A percentile compares a stretch with the other conserved stretches of the same genome.
These are phyloP conservation scores for Malthinus flaveolus DNA, from an alignment of 2,888 invertebrate genomes.

Conservation along the genomic window DNA sequence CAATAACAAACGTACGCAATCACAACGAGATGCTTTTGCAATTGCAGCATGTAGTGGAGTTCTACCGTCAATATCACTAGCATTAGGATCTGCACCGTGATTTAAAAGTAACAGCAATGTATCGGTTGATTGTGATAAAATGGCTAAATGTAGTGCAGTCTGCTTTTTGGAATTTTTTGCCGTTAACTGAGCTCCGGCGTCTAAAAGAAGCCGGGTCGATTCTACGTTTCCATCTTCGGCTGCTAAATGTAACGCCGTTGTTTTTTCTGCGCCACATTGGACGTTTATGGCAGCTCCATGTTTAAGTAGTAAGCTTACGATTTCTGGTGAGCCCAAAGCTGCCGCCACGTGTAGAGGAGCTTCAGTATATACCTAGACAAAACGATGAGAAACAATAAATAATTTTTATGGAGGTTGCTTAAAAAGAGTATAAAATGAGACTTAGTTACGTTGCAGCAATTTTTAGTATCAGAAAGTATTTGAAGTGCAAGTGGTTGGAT, in stretches of 20 bases:
- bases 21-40: slow-evolving; percentile 74
- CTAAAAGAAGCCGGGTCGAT: slow-evolving; percentile 72
- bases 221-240: slow-evolving; percentile 85
- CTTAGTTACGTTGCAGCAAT: too few species aligned
- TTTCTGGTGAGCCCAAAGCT: slow-evolving; percentile 69
- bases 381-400: slow-evolving; percentile 22
- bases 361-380: slow-evolving; percentile 80
- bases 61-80: slow-evolving; percentile 72
- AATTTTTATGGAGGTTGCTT: background rate
- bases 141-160: slow-evolving; percentile 84
- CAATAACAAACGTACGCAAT: slow-evolving; percentile 69
- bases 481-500: too few species aligned
- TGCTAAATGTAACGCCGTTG: slow-evolving; percentile 84
- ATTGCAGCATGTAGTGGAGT: slow-evolving; percentile 82
- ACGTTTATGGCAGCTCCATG: slow-evolving; percentile 79
- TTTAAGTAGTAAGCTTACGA: slow-evolving; percentile 72
- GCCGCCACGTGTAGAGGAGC: slow-evolving; percentile 84
- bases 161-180: slow-evolving; percentile 75
- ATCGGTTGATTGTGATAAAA: slow-evolving; percentile 77
- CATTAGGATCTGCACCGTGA: slow-evolving; percentile 58
- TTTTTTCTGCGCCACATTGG: slow-evolving; percentile 69
- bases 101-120: slow-evolving; percentile 72
- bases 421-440: too few species aligned
- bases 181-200: slow-evolving; percentile 77
- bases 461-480: too few species aligned